A percentile compares a stretch with the other conserved stretches of the same genome.
phyloP scores from a whole-genome alignment of 23 tunicate genomes.

The Clavelina lepadiformis region DNA sequence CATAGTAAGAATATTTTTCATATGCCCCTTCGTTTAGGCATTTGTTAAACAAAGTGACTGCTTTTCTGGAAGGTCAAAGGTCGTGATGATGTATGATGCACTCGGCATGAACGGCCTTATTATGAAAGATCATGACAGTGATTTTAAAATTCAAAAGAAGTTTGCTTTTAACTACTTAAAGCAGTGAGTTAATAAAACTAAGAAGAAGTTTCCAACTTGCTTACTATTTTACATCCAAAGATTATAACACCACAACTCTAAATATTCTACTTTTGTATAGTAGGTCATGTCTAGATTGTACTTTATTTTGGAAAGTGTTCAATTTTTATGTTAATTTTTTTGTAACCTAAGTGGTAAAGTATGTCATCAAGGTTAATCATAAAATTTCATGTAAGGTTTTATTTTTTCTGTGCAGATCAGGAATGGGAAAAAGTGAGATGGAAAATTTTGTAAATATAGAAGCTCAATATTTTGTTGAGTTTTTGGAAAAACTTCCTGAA shows the following conservation, averaged over 20 bases:
- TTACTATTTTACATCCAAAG: no score
- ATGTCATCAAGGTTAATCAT: no score
- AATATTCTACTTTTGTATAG: no score
- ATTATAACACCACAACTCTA: no score
- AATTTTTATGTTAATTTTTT: no score
- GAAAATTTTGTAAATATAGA: conserved; percentile 12
- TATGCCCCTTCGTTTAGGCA: conserved; percentile 12
- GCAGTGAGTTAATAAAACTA: not conserved
- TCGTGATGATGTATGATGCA: conserved; percentile 14
- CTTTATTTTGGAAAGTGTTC: no score
- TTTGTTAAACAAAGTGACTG: conserved; percentile 20
- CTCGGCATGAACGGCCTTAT: conserved; percentile 12
- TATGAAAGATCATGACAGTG: conserved; percentile 7
- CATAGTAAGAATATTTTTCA: no score
- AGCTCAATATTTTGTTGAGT: conserved; percentile 1
- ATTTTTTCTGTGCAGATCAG: conserved; percentile 4
- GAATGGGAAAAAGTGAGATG: conserved; percentile 13
- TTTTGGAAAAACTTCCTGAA: not conserved
- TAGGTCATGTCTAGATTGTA: no score
- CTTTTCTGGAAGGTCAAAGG: conserved; percentile 23
- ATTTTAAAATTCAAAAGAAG: conserved; percentile 10
- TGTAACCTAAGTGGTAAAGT: no score
- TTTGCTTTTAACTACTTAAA: conserved; percentile 9
- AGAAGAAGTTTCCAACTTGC: no score
- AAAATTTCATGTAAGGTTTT: no score